phyloP scores from a whole-genome alignment of 1,140 invertebrate species.

The Drosophila sturtevanti region DNA sequence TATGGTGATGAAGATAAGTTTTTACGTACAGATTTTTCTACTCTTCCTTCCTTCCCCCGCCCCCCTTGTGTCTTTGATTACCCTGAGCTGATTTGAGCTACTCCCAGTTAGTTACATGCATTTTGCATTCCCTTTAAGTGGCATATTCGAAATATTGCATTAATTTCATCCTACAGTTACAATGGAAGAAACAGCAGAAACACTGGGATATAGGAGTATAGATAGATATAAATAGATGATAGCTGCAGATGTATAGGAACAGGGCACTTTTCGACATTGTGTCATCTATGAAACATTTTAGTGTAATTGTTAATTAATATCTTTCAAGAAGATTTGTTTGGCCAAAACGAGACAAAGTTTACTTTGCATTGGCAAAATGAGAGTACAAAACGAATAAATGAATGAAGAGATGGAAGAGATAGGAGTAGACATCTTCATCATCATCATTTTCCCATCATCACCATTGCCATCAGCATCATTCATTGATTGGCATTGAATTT shows the following conservation, averaged over 20 bases:
- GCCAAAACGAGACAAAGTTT: slow-evolving; percentile 9
- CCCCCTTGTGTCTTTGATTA: background rate
- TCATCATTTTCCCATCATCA: background rate
- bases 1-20: background rate
- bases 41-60: background rate
- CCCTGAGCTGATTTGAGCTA: slow-evolving; percentile 1
- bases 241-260: background rate
- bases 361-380: slow-evolving; percentile 1
- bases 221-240: no score
- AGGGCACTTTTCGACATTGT: background rate
- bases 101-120: slow-evolving; percentile 33
- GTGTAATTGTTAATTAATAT: slow-evolving; percentile 80
- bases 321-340: slow-evolving; percentile 60
- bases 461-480: background rate
- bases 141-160: slow-evolving; percentile 12
- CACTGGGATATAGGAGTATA: no score
- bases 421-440: background rate
- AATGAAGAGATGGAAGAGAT: background rate
- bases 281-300: slow-evolving; percentile 58
- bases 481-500: slow-evolving; percentile 6
- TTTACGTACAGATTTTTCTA: slow-evolving; percentile 24
- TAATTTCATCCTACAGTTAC: slow-evolving; percentile 19
- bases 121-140: slow-evolving; percentile 55
- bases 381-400: slow-evolving; percentile 16
- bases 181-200: background rate